These are phyloP conservation scores for Poeciliopsis paucimaculata DNA, from an alignment of 2,797 vertebrate species.

Conservation along the genomic window DNA sequence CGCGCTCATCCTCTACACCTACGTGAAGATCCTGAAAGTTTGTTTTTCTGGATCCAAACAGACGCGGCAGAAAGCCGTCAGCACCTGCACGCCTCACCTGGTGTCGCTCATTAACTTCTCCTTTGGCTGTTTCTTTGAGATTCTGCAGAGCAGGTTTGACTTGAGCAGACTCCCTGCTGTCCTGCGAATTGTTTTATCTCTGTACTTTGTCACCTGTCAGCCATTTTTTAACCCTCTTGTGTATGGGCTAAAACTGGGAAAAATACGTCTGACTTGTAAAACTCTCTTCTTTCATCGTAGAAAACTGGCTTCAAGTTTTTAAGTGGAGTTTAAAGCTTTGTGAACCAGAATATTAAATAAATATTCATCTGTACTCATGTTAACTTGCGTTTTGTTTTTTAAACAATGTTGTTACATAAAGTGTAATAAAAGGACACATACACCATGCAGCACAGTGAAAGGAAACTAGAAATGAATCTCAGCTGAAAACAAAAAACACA, in stretches of 20 bases:
- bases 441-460: background rate
- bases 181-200: background rate
- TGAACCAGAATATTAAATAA: background rate
- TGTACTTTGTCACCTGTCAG: constrained; percentile 7
- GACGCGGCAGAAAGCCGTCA: constrained; percentile 42
- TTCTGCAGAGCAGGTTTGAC: constrained; percentile 32
- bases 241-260: constrained; percentile 18
- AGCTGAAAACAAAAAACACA: too few relatives aligned
- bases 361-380: background rate
- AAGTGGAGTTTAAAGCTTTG: background rate
- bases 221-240: constrained; percentile 18
- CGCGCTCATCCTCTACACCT: constrained; percentile 43
- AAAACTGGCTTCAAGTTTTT: background rate
- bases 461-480: too few relatives aligned
- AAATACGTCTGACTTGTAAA: background rate
- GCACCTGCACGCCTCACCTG: constrained; percentile 56
- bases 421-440: background rate
- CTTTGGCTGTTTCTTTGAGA: constrained; percentile 47
- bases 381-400: background rate
- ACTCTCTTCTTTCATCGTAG: background rate
- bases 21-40: constrained; percentile 39
- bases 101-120: constrained; percentile 41
- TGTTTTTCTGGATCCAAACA: constrained; percentile 39
- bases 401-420: background rate
- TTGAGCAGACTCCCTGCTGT: background rate